Conservation (phyloP, 92 coral and sea anemone genomes). For the Bergia sp. region DNA sequence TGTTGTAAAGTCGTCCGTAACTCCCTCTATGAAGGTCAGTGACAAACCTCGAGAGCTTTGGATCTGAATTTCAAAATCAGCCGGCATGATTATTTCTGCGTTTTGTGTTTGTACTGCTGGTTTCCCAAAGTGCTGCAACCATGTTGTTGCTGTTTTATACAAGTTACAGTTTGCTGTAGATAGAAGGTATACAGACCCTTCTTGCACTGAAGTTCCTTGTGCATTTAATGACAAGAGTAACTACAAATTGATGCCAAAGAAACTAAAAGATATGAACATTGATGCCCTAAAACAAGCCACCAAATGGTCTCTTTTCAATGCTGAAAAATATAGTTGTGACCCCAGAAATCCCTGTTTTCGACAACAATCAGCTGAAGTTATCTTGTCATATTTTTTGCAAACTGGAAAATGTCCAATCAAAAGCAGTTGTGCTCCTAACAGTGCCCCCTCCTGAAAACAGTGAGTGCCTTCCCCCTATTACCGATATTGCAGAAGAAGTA, state of each 20-base stretch:
- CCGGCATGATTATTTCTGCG: constrained; percentile 6
- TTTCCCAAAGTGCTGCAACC: constrained; percentile 31
- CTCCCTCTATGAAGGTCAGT: constrained; percentile 35
- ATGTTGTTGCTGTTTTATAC: constrained; percentile 9
- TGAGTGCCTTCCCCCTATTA: not conserved
- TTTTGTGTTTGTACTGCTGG: constrained; percentile 40
- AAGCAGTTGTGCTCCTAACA: constrained; percentile 11
- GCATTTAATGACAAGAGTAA: constrained; percentile 28
- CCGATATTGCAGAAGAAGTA: not conserved
- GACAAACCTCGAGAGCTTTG: constrained; percentile 19
- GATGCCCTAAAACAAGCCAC: not conserved
- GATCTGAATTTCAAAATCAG: constrained; percentile 1
- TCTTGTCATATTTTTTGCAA: not conserved
- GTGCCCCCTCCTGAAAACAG: constrained; percentile 8
- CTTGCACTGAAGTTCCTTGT: constrained; percentile 26
- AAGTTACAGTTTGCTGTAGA: constrained; percentile 7
- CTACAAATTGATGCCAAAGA: constrained; percentile 19
- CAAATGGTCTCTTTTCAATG: not conserved
- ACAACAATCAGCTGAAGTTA: not conserved
- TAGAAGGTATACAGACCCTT: not conserved
- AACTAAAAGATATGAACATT: constrained; percentile 15
- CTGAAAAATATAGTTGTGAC: not conserved
- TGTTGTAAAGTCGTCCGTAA: constrained; percentile 30
- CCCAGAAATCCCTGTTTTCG: not conserved
- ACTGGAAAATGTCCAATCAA: not conserved